phyloP scores from a whole-genome alignment of 2,797 vertebrate species.

The Ciconia nigra region DNA sequence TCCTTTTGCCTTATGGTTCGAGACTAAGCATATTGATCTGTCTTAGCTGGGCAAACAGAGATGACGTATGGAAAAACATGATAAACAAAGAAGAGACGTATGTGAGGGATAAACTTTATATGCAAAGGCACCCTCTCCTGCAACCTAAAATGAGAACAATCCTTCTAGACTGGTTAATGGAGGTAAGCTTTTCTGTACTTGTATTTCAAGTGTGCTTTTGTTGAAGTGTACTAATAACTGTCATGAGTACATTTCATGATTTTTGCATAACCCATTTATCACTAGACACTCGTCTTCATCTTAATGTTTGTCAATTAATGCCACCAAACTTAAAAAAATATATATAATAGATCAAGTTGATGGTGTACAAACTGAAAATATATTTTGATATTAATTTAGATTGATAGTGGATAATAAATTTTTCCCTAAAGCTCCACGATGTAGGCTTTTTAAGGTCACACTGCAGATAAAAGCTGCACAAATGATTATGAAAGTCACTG shows the following conservation, averaged over 20 bases:
- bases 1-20: background rate
- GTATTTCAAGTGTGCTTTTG: background rate
- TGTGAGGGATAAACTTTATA: slow-evolving; percentile 79
- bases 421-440: background rate
- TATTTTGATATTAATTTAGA: background rate
- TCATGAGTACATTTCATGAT: background rate
- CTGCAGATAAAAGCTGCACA: background rate
- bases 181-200: slow-evolving; percentile 78
- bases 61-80: slow-evolving; percentile 95
- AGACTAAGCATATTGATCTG: background rate
- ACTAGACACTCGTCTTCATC: background rate
- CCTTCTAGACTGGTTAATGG: slow-evolving; percentile 97
- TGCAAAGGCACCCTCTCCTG: slow-evolving; percentile 91
- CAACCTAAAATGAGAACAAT: slow-evolving; percentile 93
- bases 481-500: background rate
- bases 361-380: background rate
- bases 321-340: background rate
- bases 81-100: slow-evolving; percentile 89
- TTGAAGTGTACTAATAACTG: background rate
- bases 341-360: background rate
- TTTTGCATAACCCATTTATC: background rate
- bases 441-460: background rate
- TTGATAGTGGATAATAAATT: background rate
- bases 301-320: background rate
- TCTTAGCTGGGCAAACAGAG: slow-evolving; percentile 91